Evolutionary conservation across 2,113 vertebrate genomes (phyloP).

Genomic region (Zonotrichia leucophrys): DNA sequence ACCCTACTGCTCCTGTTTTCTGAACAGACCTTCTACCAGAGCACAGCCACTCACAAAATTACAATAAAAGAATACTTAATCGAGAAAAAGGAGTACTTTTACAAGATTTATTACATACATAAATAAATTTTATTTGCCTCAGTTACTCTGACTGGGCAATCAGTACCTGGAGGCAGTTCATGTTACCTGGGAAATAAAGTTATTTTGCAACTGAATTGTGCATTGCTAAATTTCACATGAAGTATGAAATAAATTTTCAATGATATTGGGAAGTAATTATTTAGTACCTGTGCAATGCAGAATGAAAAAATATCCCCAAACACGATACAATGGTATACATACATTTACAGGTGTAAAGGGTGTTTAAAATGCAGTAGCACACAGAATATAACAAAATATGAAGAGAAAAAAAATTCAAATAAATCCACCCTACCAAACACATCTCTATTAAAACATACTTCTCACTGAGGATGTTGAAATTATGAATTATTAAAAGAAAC

Average conservation of each 20-base stretch:
- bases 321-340: not conserved
- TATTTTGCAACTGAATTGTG: not conserved
- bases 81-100: not conserved
- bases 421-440: not conserved
- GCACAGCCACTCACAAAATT: not conserved
- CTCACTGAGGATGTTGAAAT: not conserved
- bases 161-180: not conserved
- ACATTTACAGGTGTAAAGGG: not conserved
- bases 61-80: not conserved
- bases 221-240: not conserved
- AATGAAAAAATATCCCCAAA: not conserved
- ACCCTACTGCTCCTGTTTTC: not conserved
- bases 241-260: not conserved
- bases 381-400: not conserved
- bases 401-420: not conserved
- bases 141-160: not conserved
- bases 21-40: not conserved
- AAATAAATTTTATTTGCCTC: not conserved
- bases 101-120: not conserved
- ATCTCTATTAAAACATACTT: not conserved
- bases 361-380: not conserved
- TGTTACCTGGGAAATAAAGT: not conserved
- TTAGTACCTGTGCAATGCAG: not conserved
- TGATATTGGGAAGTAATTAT: not conserved
- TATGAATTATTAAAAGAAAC: not conserved